Conservation (phyloP, 2,113 vertebrate genomes). For the Meleagris gallopavo region DNA sequence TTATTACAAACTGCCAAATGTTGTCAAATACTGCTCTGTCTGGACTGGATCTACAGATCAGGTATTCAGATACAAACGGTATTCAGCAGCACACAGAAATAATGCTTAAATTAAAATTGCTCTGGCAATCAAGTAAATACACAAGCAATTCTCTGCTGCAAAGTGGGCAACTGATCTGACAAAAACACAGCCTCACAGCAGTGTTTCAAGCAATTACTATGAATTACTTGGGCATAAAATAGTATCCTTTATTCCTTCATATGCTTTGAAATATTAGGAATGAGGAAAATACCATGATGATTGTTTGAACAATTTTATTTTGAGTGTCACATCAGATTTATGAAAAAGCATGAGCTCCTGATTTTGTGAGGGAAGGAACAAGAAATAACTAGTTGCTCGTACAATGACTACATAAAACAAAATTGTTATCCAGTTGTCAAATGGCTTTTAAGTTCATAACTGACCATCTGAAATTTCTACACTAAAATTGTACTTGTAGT, state of each 20-base stretch:
- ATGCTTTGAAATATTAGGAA: background rate
- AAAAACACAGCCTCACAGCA: background rate
- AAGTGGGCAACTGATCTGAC: background rate
- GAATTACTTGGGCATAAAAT: background rate
- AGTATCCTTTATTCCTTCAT: background rate
- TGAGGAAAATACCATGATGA: background rate
- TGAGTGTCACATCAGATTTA: background rate
- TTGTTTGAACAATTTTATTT: background rate
- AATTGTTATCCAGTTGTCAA: background rate
- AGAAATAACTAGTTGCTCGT: background rate
- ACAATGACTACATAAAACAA: background rate
- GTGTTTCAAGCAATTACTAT: background rate
- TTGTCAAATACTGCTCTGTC: background rate
- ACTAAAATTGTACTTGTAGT: background rate
- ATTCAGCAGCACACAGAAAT: background rate
- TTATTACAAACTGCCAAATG: background rate
- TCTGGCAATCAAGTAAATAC: slow-evolving; percentile 19
- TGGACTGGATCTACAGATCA: background rate
- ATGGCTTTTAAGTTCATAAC: background rate
- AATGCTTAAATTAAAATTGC: background rate
- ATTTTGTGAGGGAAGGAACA: background rate
- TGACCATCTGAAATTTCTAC: background rate
- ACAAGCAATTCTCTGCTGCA: background rate
- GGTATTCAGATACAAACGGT: background rate
- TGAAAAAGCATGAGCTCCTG: background rate